A percentile compares a stretch with the other conserved stretches of the same genome.
phyloP scores from a whole-genome alignment of 2,888 invertebrate species.

The Oscheius sp. region DNA sequence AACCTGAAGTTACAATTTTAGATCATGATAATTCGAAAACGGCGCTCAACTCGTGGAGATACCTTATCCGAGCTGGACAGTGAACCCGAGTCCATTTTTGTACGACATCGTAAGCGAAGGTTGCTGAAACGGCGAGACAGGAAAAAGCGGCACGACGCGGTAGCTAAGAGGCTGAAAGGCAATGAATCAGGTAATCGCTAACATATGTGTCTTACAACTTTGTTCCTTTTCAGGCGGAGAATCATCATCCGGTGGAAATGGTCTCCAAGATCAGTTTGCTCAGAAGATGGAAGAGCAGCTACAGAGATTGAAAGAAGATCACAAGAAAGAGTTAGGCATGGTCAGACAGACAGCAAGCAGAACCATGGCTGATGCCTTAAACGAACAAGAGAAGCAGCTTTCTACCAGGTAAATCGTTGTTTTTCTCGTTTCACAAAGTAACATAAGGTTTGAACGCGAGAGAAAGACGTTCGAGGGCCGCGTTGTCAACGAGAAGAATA shows the following conservation, averaged over 20 bases:
- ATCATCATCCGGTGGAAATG: conserved; percentile 16
- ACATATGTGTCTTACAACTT: neutral
- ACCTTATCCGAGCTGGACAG: conserved; percentile 61
- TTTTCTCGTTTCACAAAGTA: neutral
- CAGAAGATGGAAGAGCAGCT: conserved; percentile 37
- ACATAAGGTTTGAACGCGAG: conserved; percentile 41
- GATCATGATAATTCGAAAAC: conserved; percentile 53
- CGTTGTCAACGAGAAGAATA: conserved; percentile 42
- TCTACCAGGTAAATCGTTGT: conserved; percentile 8
- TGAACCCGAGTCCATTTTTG: conserved; percentile 62
- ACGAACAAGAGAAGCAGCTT: conserved; percentile 44
- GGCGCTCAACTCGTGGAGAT: conserved; percentile 53
- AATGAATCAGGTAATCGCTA: conserved; percentile 22
- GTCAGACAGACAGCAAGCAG: conserved; percentile 29
- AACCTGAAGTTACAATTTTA: conserved; percentile 9
- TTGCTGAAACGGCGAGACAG: conserved; percentile 54
- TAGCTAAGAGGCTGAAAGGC: conserved; percentile 14
- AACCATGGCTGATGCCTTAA: conserved; percentile 40
- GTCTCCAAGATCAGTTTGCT: conserved; percentile 28
- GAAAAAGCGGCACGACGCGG: conserved; percentile 31
- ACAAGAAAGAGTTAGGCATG: conserved; percentile 27
- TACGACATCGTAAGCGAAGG: conserved; percentile 51
- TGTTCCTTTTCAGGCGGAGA: neutral
- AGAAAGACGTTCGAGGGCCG: conserved; percentile 33
- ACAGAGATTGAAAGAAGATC: conserved; percentile 25